Conservation (phyloP, 2,888 invertebrate genomes). For the Calephelis perditalis region DNA sequence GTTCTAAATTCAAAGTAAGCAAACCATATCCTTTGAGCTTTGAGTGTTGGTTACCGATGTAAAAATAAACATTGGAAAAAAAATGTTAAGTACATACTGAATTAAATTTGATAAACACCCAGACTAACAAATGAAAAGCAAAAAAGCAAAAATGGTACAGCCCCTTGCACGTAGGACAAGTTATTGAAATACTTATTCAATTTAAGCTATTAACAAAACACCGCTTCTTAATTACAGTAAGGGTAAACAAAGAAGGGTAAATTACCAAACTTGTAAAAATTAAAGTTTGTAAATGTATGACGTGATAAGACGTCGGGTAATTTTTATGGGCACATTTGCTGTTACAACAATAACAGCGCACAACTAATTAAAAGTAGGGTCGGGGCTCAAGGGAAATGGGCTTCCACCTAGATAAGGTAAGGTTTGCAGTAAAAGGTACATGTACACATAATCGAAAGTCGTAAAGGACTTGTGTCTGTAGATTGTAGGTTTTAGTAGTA, state of each 20-base stretch:
- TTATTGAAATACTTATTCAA: too few relatives aligned
- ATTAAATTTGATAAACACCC: too few relatives aligned
- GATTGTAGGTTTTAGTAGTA: too few relatives aligned
- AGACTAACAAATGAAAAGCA: too few relatives aligned
- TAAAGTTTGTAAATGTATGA: slow-evolving; percentile 36
- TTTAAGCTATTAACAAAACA: neutral
- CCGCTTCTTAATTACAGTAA: neutral
- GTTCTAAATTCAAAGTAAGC: too few relatives aligned
- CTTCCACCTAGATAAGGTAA: slow-evolving; percentile 57
- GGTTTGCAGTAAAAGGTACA: slow-evolving; percentile 37
- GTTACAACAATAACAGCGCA: slow-evolving; percentile 70
- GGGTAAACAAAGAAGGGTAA: neutral
- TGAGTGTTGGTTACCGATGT: too few relatives aligned
- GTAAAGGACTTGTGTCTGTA: too few relatives aligned
- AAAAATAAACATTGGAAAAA: too few relatives aligned
- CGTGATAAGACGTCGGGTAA: slow-evolving; percentile 55
- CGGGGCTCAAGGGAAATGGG: slow-evolving; percentile 45
- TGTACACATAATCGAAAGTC: slow-evolving; percentile 9
- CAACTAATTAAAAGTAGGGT: slow-evolving; percentile 70
- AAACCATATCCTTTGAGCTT: too few relatives aligned
- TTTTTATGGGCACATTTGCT: slow-evolving; percentile 60
- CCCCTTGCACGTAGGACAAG: too few relatives aligned
- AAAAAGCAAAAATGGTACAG: too few relatives aligned
- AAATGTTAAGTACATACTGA: too few relatives aligned
- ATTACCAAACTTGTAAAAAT: slow-evolving; percentile 8